These are phyloP conservation scores for Crocidura indochinensis DNA, from an alignment of 2,797 vertebrate genomes.

Conservation along the genomic window DNA sequence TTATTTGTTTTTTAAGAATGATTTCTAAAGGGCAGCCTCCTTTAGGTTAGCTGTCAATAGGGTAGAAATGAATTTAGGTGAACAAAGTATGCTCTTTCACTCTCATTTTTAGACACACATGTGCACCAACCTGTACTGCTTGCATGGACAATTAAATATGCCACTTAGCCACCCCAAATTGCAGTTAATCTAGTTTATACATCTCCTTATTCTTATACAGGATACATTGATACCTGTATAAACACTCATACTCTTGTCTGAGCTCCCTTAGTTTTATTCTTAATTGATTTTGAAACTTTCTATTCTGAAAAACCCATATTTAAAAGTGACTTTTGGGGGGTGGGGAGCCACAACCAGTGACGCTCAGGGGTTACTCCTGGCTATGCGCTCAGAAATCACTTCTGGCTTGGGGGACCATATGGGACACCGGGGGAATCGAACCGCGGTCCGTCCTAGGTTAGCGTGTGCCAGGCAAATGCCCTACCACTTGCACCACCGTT, in stretches of 20 bases:
- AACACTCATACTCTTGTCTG: not conserved
- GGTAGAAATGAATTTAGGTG: conserved; percentile 31
- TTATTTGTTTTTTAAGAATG: not conserved
- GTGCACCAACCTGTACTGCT: conserved; percentile 36
- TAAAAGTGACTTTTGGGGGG: conserved; percentile 37
- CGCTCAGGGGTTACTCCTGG: too few species aligned
- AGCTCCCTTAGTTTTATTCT: conserved; percentile 48
- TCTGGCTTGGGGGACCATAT: too few species aligned
- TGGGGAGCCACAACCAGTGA: too few species aligned
- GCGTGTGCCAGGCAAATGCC: too few species aligned
- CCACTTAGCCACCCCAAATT: not conserved
- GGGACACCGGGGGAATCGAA: too few species aligned
- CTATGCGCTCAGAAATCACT: too few species aligned
- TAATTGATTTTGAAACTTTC: conserved; percentile 65
- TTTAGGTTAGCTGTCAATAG: conserved; percentile 41
- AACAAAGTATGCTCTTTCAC: conserved; percentile 1
- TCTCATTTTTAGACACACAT: conserved; percentile 13
- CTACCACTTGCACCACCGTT: too few species aligned
- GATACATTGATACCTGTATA: not conserved
- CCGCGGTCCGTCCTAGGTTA: too few species aligned
- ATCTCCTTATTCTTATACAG: not conserved
- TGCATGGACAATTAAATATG: not conserved
- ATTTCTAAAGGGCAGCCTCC: not conserved
- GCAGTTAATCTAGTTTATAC: not conserved
- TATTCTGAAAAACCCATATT: conserved; percentile 68